Base-by-base conservation (phyloP, 2,113 vertebrate species). In the Amphilophus citrinellus region DNA sequence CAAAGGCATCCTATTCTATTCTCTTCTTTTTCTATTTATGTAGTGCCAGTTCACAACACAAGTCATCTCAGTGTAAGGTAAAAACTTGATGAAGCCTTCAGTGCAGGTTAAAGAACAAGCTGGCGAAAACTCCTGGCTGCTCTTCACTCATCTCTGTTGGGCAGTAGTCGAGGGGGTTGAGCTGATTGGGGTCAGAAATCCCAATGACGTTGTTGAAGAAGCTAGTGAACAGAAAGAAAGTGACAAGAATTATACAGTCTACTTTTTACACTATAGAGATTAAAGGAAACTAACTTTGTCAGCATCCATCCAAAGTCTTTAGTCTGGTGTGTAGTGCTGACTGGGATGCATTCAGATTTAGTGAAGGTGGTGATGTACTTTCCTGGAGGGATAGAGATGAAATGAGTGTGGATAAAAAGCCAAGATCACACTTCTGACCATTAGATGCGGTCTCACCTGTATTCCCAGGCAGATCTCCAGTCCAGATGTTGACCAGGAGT, bases 401-500 rank as follows among this genome's bases (percentile, higher is more conserved):
- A 58, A 66, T 17, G 2, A 68, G 13, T 6, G 1, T 10, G n/a
- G 1, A 53, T 11, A 15, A 53, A 56, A 9, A 7, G 18, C 5
- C 15, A 6, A 30, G 37, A 20, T 20, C 32, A 7, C 2, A 10
- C 14, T 15, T 14, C 0, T 4, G 5, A 59, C 10, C 7, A 18
- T 58, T 15, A 3, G 10, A 6, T 7, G 5, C 2, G 17, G n/a
- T 37, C 11, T 80, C 11, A 91, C 89, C 87, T 80, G 62, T 20
- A 0, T 80, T 84, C 2, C 17, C 5, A 2, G 82, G 87, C 27
- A 80, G 20, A 0, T 92, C 65, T 84, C 95, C 96, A 0, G 0
- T 5, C 96, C 96, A 96, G 24, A 62, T 89, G 91, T 96, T 95
- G 71, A 96, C 93, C 68, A 96, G 91, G 13, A 96, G 92, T 39